Evolutionary conservation across 2,113 vertebrate genomes (phyloP).

Genomic region (Alces alces): DNA sequence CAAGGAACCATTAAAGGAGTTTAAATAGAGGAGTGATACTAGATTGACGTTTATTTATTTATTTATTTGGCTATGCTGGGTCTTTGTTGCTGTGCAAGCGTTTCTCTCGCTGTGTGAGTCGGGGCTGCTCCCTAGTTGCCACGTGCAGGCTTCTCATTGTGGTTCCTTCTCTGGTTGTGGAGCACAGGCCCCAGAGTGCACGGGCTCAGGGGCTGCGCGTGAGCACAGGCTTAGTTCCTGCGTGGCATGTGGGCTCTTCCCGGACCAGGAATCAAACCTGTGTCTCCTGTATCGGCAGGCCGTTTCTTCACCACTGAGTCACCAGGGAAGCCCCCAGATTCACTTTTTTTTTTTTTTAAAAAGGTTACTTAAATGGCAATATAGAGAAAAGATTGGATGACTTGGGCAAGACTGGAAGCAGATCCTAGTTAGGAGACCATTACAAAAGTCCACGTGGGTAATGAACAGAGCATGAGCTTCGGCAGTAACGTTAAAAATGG

Average conservation of each 20-base stretch:
- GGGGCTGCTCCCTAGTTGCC: not conserved
- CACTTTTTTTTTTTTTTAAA: not conserved
- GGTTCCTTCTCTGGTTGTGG: not conserved
- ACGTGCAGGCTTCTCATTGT: not conserved
- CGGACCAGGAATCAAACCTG: not conserved
- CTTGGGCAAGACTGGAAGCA: not conserved
- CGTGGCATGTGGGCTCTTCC: not conserved
- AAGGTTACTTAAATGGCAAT: not conserved
- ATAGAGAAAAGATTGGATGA: not conserved
- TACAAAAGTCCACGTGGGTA: not conserved
- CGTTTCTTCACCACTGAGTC: not conserved
- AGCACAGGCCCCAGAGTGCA: not conserved
- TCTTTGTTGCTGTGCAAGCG: not conserved
- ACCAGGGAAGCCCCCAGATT: not conserved
- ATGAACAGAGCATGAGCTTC: not conserved
- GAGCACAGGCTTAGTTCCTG: not conserved
- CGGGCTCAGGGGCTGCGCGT: not conserved
- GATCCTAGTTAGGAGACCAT: not conserved
- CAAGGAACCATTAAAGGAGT: not conserved
- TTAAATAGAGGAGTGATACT: not conserved
- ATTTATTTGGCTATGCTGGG: not conserved
- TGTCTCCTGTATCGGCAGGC: not conserved
- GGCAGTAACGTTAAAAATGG: not conserved
- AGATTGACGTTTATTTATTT: not conserved
- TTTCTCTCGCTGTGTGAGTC: not conserved